Evolutionary conservation across 2,797 vertebrate genomes (phyloP).

Genomic region (Petrocephalus sullivani): DNA sequence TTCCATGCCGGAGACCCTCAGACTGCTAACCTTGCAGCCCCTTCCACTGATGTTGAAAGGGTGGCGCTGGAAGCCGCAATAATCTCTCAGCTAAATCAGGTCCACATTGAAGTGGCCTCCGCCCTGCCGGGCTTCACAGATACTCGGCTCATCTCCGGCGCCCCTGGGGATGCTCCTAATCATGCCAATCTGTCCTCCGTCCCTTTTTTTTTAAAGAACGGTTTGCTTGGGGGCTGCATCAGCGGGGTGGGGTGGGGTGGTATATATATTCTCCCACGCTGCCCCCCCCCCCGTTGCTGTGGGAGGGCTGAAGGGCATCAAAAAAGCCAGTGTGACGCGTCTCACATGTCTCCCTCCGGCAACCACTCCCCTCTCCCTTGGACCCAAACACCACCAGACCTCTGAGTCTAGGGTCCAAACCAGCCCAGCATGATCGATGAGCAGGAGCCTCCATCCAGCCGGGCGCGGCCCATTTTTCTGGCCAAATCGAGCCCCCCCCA

Average conservation of each 20-base stretch:
- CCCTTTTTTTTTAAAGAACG: neutral
- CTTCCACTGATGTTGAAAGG: conserved; percentile 18
- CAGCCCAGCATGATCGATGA: conserved; percentile 39
- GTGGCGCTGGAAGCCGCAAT: neutral
- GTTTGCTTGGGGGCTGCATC: neutral
- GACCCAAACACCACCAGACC: neutral
- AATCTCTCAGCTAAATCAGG: conserved; percentile 18
- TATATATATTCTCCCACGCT: conserved; percentile 10
- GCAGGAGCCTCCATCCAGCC: neutral
- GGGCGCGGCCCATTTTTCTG: conserved; percentile 37
- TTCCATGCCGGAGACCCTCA: neutral
- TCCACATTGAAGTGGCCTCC: neutral
- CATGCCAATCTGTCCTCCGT: conserved; percentile 15
- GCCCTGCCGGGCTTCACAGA: neutral
- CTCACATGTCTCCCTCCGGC: neutral
- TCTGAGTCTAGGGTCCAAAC: neutral
- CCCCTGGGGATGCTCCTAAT: neutral
- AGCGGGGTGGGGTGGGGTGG: neutral
- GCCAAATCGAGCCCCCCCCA: conserved; percentile 6
- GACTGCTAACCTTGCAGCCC: neutral
- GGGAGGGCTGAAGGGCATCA: neutral
- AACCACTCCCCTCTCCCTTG: neutral
- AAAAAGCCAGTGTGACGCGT: neutral
- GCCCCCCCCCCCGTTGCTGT: neutral
- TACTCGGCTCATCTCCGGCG: neutral